Conservation (phyloP, 2,113 vertebrate genomes). For the Carassius auratus region DNA sequence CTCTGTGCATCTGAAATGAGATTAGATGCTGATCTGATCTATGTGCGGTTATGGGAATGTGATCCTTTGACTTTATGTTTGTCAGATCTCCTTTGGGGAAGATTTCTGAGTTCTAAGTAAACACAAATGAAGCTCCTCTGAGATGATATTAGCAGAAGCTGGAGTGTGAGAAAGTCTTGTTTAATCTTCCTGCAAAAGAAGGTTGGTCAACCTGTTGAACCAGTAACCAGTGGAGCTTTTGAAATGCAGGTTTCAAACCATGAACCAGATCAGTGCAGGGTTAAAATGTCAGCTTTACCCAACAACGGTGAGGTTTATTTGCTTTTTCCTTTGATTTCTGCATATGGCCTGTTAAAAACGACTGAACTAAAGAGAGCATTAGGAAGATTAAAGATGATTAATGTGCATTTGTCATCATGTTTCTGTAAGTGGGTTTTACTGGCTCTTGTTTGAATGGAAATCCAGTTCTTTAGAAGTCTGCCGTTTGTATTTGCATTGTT, state of each 20-base stretch:
- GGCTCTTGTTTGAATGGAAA: neutral
- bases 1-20: neutral
- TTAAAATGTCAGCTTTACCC: neutral
- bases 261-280: too few relatives aligned
- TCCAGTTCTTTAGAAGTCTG: neutral
- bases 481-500: neutral
- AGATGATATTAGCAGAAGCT: neutral
- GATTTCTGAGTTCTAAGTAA: neutral
- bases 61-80: neutral
- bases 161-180: neutral
- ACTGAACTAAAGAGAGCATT: neutral
- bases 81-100: neutral
- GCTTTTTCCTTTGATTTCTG: neutral
- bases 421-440: constrained; percentile 11
- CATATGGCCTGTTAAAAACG: neutral
- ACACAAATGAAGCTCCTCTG: neutral
- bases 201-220: neutral
- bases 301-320: neutral
- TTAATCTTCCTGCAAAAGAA: neutral
- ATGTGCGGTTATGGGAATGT: neutral
- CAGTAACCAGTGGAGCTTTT: neutral
- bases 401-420: neutral
- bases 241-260: too few relatives aligned
- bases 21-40: neutral
- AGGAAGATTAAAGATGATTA: neutral